Conservation (phyloP, 2,113 vertebrate genomes). For the Istiophorus platypterus region DNA sequence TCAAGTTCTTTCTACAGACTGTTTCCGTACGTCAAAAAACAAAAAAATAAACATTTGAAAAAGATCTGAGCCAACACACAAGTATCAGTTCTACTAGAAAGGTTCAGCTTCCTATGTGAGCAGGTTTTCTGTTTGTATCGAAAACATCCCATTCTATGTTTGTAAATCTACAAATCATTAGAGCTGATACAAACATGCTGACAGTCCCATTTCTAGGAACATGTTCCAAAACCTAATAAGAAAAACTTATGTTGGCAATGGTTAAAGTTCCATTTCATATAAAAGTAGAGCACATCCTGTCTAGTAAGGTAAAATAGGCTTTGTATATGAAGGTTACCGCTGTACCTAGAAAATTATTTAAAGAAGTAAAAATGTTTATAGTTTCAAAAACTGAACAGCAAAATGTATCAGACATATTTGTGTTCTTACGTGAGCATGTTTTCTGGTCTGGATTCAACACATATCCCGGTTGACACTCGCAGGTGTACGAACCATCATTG, state of each 20-base stretch:
- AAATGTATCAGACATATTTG: not conserved
- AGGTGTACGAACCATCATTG: conserved; percentile 66
- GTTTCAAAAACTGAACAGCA: not conserved
- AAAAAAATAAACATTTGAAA: not conserved
- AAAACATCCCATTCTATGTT: conserved; percentile 66
- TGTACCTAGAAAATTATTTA: not conserved
- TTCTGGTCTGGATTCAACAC: conserved; percentile 82
- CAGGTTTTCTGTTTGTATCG: not conserved
- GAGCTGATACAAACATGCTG: conserved; percentile 84
- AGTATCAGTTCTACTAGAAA: no score
- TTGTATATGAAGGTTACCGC: not conserved
- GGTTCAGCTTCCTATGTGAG: not conserved
- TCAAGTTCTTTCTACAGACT: not conserved
- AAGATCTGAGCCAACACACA: not conserved
- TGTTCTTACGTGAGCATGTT: conserved; percentile 77
- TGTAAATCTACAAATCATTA: conserved; percentile 75
- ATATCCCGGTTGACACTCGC: conserved; percentile 82
- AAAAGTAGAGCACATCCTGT: no score
- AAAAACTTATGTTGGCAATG: not conserved
- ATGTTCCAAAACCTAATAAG: conserved; percentile 78
- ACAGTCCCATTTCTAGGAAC: conserved; percentile 81
- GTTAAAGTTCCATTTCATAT: no score
- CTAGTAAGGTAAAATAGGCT: no score
- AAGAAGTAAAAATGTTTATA: no score
- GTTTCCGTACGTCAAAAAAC: not conserved